Evolutionary conservation across 1,140 invertebrate species (phyloP), one percentile per base, ranked within the genome.

Genomic region (Drosophila saltans): DNA sequence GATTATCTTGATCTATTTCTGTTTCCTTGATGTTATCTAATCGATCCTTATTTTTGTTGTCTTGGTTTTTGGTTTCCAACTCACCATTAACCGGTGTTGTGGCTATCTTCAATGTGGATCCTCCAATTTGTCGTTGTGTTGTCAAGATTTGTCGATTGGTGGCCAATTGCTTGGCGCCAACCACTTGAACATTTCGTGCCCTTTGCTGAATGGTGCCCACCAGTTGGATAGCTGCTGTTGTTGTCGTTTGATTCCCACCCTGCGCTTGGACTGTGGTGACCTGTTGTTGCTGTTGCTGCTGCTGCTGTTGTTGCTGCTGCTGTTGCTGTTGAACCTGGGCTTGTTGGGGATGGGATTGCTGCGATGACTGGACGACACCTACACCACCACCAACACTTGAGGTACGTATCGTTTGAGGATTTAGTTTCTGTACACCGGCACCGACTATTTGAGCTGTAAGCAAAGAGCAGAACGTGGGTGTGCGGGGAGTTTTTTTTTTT

Each of bases 371-470:
- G 57, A 75, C 81, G 68, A 79, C 74, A 75, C 81, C 84, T 77
- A 83, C 69, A 86, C 85, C 79, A 83, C 86, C 81, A 86, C 85
- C 81, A 79, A 80, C 71, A 72, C 83, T 66, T 81, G 91, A 89
- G 86, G 91, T 91, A 76, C 94, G 93, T 81, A 95, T 93, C 83
- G 93, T 94, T 92, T 95, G 94, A 79, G 94, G 94, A 72, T 93
- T 93, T 75, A 95, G 91, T 80, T 93, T 93, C 92, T 95, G 95
- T 63, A 95, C 94, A 72, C 94, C 93, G 59, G 94, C 93, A 80
- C 94, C 94, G 85, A 95, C 94, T 89, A 95, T 92, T 93, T 95
- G 95, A 93, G 94, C 95, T 95, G 88, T 73, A 93, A 93, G 62
- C 80, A 92, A 71, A 89, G 81, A 88, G 80, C 80, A 89, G 67